Evolutionary conservation across 1,140 invertebrate species (phyloP).

Genomic region (Lutraria rhynchaena): DNA sequence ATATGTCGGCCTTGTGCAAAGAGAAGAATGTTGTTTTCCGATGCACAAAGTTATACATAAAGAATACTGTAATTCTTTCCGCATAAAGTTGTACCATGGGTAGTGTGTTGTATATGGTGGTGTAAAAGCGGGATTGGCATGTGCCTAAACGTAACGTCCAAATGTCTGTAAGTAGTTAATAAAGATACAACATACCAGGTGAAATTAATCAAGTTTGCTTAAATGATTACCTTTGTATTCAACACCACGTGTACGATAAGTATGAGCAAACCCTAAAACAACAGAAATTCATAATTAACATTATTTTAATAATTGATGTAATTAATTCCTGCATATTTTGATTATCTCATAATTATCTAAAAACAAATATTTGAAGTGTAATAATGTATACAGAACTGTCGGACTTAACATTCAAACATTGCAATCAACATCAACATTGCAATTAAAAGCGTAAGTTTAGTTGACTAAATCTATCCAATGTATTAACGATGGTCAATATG

Average conservation of each 20-base stretch:
- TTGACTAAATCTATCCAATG: not conserved
- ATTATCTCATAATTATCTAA: not conserved
- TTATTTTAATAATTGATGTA: not conserved
- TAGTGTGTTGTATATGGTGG: no score
- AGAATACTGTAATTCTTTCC: no score
- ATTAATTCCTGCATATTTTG: not conserved
- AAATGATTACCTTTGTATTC: constrained; percentile 67
- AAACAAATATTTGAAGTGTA: not conserved
- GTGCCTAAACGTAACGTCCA: no score
- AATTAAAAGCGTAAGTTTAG: not conserved
- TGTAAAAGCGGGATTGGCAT: no score
- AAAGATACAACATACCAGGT: no score
- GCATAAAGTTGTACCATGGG: no score
- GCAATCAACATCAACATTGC: not conserved
- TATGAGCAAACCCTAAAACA: constrained; percentile 72
- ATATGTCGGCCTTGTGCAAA: no score
- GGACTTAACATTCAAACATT: not conserved
- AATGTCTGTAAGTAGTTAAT: no score
- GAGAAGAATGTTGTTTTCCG: no score
- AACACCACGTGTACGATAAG: constrained; percentile 69
- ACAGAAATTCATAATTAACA: not conserved
- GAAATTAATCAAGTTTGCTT: no score
- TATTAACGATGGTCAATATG: constrained; percentile 2
- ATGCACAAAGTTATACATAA: no score
- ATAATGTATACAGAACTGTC: not conserved